These are phyloP conservation scores for Cephus cinctus DNA, from an alignment of 1,140 invertebrate genomes.

Conservation along the genomic window DNA sequence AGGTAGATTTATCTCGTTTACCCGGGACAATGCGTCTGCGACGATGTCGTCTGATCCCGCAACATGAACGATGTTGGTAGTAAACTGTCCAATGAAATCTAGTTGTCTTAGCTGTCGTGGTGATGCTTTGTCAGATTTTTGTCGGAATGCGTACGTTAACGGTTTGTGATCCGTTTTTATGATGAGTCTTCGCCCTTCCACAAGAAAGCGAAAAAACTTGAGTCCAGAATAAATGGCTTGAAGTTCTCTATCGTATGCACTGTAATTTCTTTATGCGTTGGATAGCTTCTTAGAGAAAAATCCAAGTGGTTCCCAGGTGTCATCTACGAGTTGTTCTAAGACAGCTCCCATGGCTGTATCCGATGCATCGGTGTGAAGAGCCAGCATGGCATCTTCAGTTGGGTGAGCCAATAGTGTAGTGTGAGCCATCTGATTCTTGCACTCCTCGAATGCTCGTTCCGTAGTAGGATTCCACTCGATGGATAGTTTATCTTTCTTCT, in stretches of 20 bases:
- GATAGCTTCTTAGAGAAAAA: slow-evolving; percentile 41
- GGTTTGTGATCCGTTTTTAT: not conserved
- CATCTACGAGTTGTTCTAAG: slow-evolving; percentile 11
- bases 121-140: not conserved
- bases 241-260: slow-evolving; percentile 36
- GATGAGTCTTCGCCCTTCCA: slow-evolving; percentile 23
- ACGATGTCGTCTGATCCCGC: slow-evolving; percentile 17
- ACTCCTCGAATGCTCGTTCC: slow-evolving; percentile 15
- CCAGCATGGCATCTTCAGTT: not conserved
- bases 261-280: slow-evolving; percentile 32
- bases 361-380: slow-evolving; percentile 25
- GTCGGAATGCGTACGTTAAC: no score
- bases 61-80: slow-evolving; percentile 23
- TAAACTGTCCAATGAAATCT: no score
- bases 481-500: slow-evolving; percentile 4
- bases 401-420: slow-evolving; percentile 8
- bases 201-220: slow-evolving; percentile 26
- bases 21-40: slow-evolving; percentile 18
- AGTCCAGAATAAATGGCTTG: slow-evolving; percentile 32
- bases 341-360: slow-evolving; percentile 17
- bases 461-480: slow-evolving; percentile 5
- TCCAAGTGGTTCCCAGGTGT: slow-evolving; percentile 29
- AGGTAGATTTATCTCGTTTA: not conserved
- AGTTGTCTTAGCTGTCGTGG: slow-evolving; percentile 10
- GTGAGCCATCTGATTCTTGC: slow-evolving; percentile 11